phyloP scores from a whole-genome alignment of 1,140 invertebrate species.

The silkworm (Bombyx mori) region DNA sequence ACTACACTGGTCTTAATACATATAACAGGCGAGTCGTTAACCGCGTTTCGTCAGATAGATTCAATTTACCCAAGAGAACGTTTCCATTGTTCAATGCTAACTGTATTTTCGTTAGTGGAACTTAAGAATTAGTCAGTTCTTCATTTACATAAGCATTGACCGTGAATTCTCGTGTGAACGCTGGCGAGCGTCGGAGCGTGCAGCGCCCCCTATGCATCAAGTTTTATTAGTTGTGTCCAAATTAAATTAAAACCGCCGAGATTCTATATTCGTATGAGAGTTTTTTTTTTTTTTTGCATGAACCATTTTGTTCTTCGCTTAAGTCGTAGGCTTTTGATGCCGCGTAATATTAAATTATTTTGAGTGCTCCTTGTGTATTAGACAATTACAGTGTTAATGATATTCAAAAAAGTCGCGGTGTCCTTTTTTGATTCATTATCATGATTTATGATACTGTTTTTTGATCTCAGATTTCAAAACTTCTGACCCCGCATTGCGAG shows the following conservation, averaged over 20 bases:
- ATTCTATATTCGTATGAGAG: conserved; percentile 1
- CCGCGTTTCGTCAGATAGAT: conserved; percentile 18
- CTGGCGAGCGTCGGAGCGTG: conserved; percentile 34
- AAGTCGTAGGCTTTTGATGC: too few species aligned
- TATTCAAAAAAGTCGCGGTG: too few species aligned
- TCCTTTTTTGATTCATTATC: too few species aligned
- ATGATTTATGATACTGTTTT: too few species aligned
- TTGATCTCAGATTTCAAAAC: too few species aligned
- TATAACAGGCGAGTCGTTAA: conserved; percentile 15
- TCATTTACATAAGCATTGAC: conserved; percentile 61
- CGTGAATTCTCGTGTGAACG: conserved; percentile 65
- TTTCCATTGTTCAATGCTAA: conserved; percentile 21
- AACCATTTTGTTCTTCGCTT: too few species aligned
- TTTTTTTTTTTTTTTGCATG: too few species aligned
- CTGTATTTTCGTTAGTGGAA: conserved; percentile 41
- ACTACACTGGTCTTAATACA: too few species aligned
- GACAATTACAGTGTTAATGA: too few species aligned
- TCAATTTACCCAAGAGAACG: conserved; percentile 1
- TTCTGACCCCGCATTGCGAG: too few species aligned
- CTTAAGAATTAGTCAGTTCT: conserved; percentile 44
- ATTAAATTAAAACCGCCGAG: conserved; percentile 46
- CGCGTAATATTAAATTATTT: too few species aligned
- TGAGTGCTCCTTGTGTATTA: too few species aligned
- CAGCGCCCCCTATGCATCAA: conserved; percentile 23
- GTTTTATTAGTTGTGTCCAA: conserved; percentile 38